Evolutionary conservation across 2,888 invertebrate genomes (phyloP), one percentile per base, ranked within the genome.

Genomic region (Andrena minutula): DNA sequence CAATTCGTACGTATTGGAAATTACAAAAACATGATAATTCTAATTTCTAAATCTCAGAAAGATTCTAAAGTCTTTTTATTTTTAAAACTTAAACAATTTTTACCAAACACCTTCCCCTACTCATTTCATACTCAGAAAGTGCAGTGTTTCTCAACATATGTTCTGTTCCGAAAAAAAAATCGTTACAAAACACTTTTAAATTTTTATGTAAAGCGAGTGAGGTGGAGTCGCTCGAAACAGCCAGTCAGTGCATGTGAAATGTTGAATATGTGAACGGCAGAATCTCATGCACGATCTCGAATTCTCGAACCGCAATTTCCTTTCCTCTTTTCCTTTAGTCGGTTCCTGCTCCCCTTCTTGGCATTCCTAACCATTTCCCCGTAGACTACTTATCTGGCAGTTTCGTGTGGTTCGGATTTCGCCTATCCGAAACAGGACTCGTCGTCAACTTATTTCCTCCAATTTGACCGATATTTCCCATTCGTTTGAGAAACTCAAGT

Each of bases 281-380:
- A 82, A 80, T 86, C 75, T 63, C 76, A 35, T 69, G 77, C 74
- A 76, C 69, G 71, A 69, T 74, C 76, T 63, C 73, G 74, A 80
- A 82, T 86, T 86, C 86, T 66, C 66, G 74, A 82, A 86, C 78
- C 86, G 78, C 84, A 86, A 86, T 86, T 86, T 86, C 84, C 84
- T 35, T 65, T 63, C 68, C 47, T 65, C 82, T 75, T 47, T 58
- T 60, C 69, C 74, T 64, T 72, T 76, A 64, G 32, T 49, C 58
- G 8, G 10, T 51, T 65, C 32, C 26, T 26, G 16, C 63, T 26
- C 56, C 20, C 10, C 26, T 63, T 70, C 30, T 60, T 53, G 35
- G n/a, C n/a, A 30, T 65, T 35, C 49, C 56, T 28, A 72, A 53
- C 76, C 23, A 23, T 58, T 73, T 76, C 81, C 56, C 51, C 69